phyloP scores from a whole-genome alignment of 2,113 vertebrate species.

The Euleptes europaea region DNA sequence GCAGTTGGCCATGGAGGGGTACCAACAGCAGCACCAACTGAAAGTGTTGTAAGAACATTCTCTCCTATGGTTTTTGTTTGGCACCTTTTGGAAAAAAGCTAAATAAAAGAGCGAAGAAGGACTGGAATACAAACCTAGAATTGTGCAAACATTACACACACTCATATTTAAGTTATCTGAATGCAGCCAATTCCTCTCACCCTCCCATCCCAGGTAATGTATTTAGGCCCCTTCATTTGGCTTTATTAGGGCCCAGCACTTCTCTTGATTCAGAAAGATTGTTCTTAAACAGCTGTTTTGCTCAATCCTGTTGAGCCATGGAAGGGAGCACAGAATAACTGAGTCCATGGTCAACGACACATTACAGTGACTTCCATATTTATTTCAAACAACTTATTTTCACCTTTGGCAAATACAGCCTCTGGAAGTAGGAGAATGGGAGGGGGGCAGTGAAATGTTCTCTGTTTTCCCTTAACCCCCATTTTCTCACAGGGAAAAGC shows the following conservation, averaged over 20 bases:
- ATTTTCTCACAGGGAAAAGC: no score
- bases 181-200: slow-evolving; percentile 13
- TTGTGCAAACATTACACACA: not conserved
- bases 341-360: no score
- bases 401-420: no score
- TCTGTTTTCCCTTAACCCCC: no score
- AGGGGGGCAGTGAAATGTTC: no score
- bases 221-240: slow-evolving; percentile 27
- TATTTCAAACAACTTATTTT: no score
- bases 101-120: not conserved
- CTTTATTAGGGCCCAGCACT: not conserved
- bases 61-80: no score
- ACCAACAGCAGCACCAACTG: not conserved
- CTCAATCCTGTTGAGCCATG: not conserved
- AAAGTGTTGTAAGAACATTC: not conserved
- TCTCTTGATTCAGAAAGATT: not conserved
- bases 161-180: not conserved
- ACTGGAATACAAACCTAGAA: not conserved
- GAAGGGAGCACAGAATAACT: not conserved
- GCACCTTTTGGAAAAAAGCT: not conserved
- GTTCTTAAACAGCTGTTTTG: not conserved
- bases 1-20: not conserved
- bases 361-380: no score
- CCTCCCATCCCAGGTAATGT: slow-evolving; percentile 4
- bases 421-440: no score